These are phyloP conservation scores for Macroramphosus scolopax DNA, from an alignment of 2,797 vertebrate genomes.

Conservation along the genomic window DNA sequence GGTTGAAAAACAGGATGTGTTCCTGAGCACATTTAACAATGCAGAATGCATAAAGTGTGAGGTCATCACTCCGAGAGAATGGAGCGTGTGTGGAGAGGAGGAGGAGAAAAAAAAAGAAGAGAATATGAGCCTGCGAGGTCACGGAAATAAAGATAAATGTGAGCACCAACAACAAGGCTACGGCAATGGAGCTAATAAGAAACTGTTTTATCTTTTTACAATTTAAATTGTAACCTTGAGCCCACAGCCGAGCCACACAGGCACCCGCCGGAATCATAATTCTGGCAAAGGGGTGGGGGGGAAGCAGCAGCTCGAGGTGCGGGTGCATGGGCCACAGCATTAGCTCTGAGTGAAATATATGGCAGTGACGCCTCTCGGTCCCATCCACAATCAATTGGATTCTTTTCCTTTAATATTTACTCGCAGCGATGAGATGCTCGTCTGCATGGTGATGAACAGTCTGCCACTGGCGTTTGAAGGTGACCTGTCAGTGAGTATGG, in stretches of 20 bases:
- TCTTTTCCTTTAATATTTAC: conserved; percentile 99
- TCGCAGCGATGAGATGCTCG: conserved; percentile 99
- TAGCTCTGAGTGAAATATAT: conserved; percentile 97
- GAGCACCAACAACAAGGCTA: conserved; percentile 81
- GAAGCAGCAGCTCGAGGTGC: conserved; percentile 67
- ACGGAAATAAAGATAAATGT: conserved; percentile 87
- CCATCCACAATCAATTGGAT: conserved; percentile 99
- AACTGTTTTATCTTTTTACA: conserved; percentile 89
- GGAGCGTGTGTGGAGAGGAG: no score
- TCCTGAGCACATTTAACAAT: conserved; percentile 79
- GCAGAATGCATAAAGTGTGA: conserved; percentile 78
- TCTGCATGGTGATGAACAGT: conserved; percentile 99
- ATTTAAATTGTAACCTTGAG: conserved; percentile 94
- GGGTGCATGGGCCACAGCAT: conserved; percentile 81
- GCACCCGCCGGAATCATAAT: conserved; percentile 87
- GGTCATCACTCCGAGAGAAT: conserved; percentile 79
- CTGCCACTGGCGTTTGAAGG: conserved; percentile 99
- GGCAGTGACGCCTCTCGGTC: conserved; percentile 86
- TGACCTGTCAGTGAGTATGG: conserved; percentile 99
- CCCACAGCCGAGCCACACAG: conserved; percentile 77
- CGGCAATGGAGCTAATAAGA: conserved; percentile 88
- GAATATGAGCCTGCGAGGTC: conserved; percentile 76
- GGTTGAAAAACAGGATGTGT: conserved; percentile 77
- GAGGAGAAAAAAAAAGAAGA: conserved; percentile 38
- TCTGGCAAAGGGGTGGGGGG: conserved; percentile 75